A percentile compares a stretch with the other conserved stretches of the same genome.
Evolutionary conservation across 30 jellyfish, hydroid and myxozoan species (phyloP).

Genomic region (Aurelia aurita): DNA sequence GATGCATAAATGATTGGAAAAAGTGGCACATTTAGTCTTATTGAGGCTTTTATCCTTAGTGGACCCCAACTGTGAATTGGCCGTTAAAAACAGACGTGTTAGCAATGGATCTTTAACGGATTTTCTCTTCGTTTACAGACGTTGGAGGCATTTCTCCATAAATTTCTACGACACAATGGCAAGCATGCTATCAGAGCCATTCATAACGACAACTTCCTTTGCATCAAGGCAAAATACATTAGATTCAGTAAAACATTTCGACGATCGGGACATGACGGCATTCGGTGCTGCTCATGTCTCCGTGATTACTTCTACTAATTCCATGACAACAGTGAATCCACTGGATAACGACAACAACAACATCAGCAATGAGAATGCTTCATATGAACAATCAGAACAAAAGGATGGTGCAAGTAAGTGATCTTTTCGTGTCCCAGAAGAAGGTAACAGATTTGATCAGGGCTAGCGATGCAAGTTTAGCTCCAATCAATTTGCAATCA

Average conservation of each 20-base stretch:
- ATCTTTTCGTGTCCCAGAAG: too few species aligned
- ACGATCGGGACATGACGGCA: slow-evolving; percentile 31
- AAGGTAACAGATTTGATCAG: too few species aligned
- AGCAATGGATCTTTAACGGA: too few species aligned
- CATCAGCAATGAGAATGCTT: not conserved
- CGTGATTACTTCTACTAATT: slow-evolving; percentile 42
- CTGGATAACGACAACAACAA: slow-evolving; percentile 1
- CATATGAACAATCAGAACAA: not conserved
- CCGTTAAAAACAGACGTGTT: too few species aligned
- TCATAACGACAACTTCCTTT: slow-evolving; percentile 11
- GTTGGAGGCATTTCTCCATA: slow-evolving; percentile 48
- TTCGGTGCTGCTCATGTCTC: slow-evolving; percentile 44
- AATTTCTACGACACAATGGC: slow-evolving; percentile 4
- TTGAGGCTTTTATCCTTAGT: too few species aligned
- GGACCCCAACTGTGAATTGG: too few species aligned
- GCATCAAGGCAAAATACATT: slow-evolving; percentile 19
- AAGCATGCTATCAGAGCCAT: not conserved
- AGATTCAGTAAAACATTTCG: not conserved
- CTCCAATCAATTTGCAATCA: too few species aligned
- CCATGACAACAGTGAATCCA: slow-evolving; percentile 19
- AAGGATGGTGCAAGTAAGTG: slow-evolving; percentile 3
- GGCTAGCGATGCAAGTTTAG: too few species aligned
- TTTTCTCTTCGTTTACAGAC: slow-evolving; percentile 5
- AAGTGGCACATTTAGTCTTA: too few species aligned
- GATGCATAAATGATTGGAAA: too few species aligned